Base-by-base conservation (phyloP, 2,888 invertebrate species). In the Crepidodera aurea region DNA sequence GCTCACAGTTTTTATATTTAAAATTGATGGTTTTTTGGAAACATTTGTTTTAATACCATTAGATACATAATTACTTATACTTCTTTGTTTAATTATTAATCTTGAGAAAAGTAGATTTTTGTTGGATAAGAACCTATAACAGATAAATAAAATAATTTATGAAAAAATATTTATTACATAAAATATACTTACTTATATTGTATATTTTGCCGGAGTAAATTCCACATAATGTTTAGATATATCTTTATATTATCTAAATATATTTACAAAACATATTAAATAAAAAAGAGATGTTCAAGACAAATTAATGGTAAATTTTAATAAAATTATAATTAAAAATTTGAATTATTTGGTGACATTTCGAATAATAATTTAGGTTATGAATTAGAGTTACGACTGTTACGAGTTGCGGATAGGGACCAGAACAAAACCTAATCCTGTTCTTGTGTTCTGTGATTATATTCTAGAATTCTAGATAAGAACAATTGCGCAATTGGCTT, bases 1-100 rank as follows among this genome's bases (percentile, higher is more conserved):
- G 7, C 67, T 66, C 19, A 72, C 16, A 46, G 67, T 60, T n/a
- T 66, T 63, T 25, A 64, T 18, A 32, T 48, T 39, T 13, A 25
- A 37, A 16, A 19, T 7, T 12, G n/a, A 15, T 6, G 12, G 12
- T 25, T 15, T 22, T 12, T 22, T 56, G 12, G 34, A 3, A 16
- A 13, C 12, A 19, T 29, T 29, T 16, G 29, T 1, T 54, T 39
- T 29, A 15, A 39, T 8, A 15, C 25, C 12, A 15, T 48, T 15
- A 7, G 8, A 4, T 48, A 48, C 15, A 8, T 27, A 48, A 48
- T 48, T 48, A 16, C 2, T 48, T 27, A 48, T 27, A 40, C 5
- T 18, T 18, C 18, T 5, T 2, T 40, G 2, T 40, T 10, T 40
- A 16, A 2, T 5, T 8, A 18, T 8, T 2, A 48, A 13, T 48